A percentile compares a stretch with the other conserved stretches of the same genome.
Conservation (phyloP, 2,888 invertebrate species). For the Diogma glabrata region DNA sequence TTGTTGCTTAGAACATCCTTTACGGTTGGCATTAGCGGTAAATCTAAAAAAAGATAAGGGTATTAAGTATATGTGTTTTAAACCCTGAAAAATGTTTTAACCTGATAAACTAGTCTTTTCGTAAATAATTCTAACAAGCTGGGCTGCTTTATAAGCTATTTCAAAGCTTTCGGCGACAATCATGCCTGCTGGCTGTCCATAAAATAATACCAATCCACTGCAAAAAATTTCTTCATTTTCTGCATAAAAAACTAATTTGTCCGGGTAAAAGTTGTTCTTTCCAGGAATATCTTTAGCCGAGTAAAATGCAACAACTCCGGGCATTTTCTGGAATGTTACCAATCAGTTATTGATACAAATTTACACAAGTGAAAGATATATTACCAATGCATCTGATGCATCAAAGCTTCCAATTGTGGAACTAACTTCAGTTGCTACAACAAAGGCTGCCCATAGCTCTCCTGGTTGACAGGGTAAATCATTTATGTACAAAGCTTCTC, state of each 20-base stretch:
- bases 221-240: conserved; percentile 35
- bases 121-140: conserved; percentile 41
- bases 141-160: conserved; percentile 43
- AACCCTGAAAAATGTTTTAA: too few species aligned
- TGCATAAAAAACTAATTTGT: conserved; percentile 33
- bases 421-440: conserved; percentile 44
- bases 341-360: too few species aligned
- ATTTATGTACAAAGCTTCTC: conserved; percentile 37
- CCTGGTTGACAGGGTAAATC: conserved; percentile 31
- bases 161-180: conserved; percentile 47
- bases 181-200: conserved; percentile 38
- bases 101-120: too few species aligned
- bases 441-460: conserved; percentile 52
- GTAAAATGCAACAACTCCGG: conserved; percentile 50
- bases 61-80: too few species aligned
- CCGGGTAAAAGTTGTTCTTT: conserved; percentile 47
- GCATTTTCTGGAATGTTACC: conserved; percentile 52
- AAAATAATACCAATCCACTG: conserved; percentile 7
- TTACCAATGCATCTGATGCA: conserved; percentile 48
- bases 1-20: conserved; percentile 41
- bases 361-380: too few species aligned
- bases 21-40: conserved; percentile 23
- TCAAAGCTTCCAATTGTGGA: conserved; percentile 52
- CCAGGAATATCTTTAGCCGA: conserved; percentile 54
- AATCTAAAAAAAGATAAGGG: too few species aligned